phyloP scores from a whole-genome alignment of 2,113 vertebrate genomes.

The Oryzias woworae region DNA sequence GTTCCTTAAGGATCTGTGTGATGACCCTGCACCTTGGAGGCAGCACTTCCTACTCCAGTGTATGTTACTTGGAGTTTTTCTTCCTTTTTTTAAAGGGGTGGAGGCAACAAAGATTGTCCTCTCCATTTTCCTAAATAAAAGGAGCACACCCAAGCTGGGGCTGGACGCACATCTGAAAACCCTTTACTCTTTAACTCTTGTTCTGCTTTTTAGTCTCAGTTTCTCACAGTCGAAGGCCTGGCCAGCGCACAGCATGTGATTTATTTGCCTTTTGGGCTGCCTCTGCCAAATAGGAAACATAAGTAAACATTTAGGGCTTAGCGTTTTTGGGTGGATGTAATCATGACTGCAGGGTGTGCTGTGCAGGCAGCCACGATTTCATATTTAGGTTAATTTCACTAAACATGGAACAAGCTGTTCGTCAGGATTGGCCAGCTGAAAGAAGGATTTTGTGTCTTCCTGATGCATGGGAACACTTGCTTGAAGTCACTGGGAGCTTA shows the following conservation, averaged over 20 bases:
- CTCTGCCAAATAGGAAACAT: slow-evolving; percentile 82
- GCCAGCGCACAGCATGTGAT: slow-evolving; percentile 77
- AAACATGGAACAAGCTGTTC: slow-evolving; percentile 41
- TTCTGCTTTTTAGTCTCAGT: slow-evolving; percentile 75
- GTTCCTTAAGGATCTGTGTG: slow-evolving; percentile 69
- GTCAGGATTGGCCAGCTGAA: slow-evolving; percentile 45
- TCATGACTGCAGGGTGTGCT: slow-evolving; percentile 66
- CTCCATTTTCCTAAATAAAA: slow-evolving; percentile 76
- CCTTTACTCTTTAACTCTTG: slow-evolving; percentile 78
- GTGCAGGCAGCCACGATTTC: slow-evolving; percentile 48
- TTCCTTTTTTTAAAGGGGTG: slow-evolving; percentile 73
- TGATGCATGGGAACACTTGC: too few species aligned
- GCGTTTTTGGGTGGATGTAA: slow-evolving; percentile 65
- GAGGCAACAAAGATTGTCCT: slow-evolving; percentile 72
- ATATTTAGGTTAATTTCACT: slow-evolving; percentile 60
- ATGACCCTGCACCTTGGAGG: slow-evolving; percentile 64
- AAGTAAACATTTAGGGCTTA: slow-evolving; percentile 79
- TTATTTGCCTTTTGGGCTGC: slow-evolving; percentile 78
- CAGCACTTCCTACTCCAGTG: slow-evolving; percentile 57
- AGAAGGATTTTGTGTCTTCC: not conserved
- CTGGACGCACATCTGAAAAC: slow-evolving; percentile 80
- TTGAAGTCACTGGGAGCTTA: too few species aligned
- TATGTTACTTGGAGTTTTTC: slow-evolving; percentile 61
- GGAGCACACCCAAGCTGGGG: slow-evolving; percentile 77
- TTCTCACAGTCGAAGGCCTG: slow-evolving; percentile 78